These are phyloP conservation scores for Apis cerana DNA, from an alignment of 1,140 invertebrate species.

Conservation along the genomic window DNA sequence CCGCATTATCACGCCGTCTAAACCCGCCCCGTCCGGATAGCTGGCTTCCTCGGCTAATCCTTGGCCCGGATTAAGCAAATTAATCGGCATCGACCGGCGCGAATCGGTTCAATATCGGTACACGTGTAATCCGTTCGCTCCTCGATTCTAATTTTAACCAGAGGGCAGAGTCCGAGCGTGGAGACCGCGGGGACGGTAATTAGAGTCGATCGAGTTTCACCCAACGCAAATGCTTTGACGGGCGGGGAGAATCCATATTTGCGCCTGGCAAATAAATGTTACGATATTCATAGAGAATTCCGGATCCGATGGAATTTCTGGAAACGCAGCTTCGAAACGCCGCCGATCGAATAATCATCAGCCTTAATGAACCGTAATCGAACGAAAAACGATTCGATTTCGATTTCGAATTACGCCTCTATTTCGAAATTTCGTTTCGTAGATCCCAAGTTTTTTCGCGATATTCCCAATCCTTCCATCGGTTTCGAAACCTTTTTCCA, in stretches of 20 bases:
- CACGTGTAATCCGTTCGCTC: constrained; percentile 35
- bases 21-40: background rate
- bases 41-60: constrained; percentile 28
- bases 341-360: background rate
- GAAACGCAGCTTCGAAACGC: background rate
- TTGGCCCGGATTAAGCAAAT: constrained; percentile 44
- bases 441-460: too few relatives aligned
- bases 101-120: constrained; percentile 38
- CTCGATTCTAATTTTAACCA: constrained; percentile 37
- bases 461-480: background rate
- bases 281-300: constrained; percentile 25
- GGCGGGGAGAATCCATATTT: constrained; percentile 43
- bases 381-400: background rate
- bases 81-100: constrained; percentile 33
- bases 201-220: constrained; percentile 29
- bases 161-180: background rate
- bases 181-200: constrained; percentile 14
- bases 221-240: constrained; percentile 42
- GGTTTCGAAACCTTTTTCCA: background rate
- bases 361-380: background rate
- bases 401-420: too few relatives aligned
- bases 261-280: constrained; percentile 52
- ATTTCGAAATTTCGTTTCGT: background rate
- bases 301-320: background rate
- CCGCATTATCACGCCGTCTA: constrained; percentile 25